Conservation (phyloP, 37 sponge, comb jelly and placozoan genomes). For the Haliclona indistincta region DNA sequence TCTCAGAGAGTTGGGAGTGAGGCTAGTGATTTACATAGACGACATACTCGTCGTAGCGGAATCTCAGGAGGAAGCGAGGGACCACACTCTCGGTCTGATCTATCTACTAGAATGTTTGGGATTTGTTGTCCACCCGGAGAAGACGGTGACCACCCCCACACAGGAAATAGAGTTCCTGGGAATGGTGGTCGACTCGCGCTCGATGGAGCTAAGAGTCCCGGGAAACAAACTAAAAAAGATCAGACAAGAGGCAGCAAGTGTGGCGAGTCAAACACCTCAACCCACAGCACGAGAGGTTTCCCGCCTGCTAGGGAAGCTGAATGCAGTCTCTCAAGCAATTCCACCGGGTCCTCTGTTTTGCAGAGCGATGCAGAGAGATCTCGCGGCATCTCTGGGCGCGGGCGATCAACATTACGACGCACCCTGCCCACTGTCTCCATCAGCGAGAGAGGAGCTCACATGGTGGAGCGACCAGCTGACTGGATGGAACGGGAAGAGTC, state of each 20-base stretch:
- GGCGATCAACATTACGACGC: conserved; percentile 14
- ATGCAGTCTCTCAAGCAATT: conserved; percentile 14
- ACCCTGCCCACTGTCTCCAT: neutral
- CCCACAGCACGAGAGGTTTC: neutral
- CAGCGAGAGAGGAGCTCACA: conserved; percentile 7
- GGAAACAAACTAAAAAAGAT: neutral
- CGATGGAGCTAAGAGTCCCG: conserved; percentile 35
- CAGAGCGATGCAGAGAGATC: conserved; percentile 3
- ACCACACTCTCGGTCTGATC: neutral
- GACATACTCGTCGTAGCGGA: conserved; percentile 26
- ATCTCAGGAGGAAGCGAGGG: neutral
- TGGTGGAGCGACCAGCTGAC: conserved; percentile 33
- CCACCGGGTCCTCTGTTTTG: conserved; percentile 19
- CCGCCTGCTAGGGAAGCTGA: conserved; percentile 21
- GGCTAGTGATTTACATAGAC: conserved; percentile 36
- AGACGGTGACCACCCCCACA: neutral
- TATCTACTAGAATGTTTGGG: conserved; percentile 16
- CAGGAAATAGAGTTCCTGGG: conserved; percentile 39
- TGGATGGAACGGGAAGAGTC: conserved; percentile 23
- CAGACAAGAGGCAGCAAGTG: neutral
- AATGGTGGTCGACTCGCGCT: conserved; percentile 15
- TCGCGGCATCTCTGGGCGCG: neutral
- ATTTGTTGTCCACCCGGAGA: conserved; percentile 2
- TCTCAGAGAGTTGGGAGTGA: conserved; percentile 11
- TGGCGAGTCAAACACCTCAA: neutral